Evolutionary conservation across 1,140 invertebrate species (phyloP).

Genomic region (Leptoteleia sp.): DNA sequence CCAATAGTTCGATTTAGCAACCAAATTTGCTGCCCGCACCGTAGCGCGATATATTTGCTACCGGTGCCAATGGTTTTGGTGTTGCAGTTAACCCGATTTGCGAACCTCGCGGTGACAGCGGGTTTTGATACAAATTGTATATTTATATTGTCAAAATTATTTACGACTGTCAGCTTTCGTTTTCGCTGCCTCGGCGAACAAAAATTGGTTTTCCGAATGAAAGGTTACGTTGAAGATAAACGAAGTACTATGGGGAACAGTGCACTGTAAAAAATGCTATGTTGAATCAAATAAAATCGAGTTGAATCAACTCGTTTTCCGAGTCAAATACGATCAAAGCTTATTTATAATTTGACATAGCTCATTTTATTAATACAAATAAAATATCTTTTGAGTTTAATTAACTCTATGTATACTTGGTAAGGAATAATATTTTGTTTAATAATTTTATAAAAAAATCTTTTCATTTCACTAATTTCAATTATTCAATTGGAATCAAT

Average conservation of each 20-base stretch:
- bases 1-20: slow-evolving; percentile 38
- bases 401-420: too few species aligned
- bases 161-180: slow-evolving; percentile 13
- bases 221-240: slow-evolving; percentile 6
- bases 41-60: slow-evolving; percentile 5
- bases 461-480: too few species aligned
- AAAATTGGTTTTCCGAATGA: slow-evolving; percentile 27
- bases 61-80: slow-evolving; percentile 5
- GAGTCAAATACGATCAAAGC: too few species aligned
- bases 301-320: too few species aligned
- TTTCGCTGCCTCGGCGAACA: slow-evolving; percentile 20
- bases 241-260: slow-evolving; percentile 12
- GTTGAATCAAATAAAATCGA: too few species aligned
- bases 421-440: neutral
- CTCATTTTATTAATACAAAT: too few species aligned
- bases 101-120: slow-evolving; percentile 9
- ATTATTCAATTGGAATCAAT: neutral
- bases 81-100: neutral
- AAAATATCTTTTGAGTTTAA: too few species aligned
- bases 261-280: too few species aligned
- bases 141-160: slow-evolving; percentile 22
- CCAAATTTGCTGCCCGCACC: slow-evolving; percentile 18
- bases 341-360: too few species aligned
- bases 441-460: too few species aligned
- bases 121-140: slow-evolving; percentile 26